Conservation (phyloP, 2,888 invertebrate species). For the Norana najaformis region DNA sequence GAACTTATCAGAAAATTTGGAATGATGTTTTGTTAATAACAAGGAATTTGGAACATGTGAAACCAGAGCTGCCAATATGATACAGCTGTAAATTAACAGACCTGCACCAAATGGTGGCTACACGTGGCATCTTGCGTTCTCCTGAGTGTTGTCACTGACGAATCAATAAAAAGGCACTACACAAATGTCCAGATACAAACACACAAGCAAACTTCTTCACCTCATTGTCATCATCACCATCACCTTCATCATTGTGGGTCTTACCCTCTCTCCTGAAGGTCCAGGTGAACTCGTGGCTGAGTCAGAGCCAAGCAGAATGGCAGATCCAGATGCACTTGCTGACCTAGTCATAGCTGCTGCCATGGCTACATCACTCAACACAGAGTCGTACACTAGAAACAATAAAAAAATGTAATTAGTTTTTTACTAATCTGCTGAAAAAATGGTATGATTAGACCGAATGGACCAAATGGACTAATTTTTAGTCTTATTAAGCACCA, state of each 20-base stretch:
- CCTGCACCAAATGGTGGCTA: background rate
- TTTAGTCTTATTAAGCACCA: no score
- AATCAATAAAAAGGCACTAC: background rate
- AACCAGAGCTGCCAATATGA: no score
- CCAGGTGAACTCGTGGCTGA: constrained; percentile 23
- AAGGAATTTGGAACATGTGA: no score
- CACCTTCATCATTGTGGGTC: background rate
- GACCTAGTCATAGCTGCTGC: constrained; percentile 45
- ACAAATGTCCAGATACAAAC: background rate
- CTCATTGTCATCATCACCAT: background rate
- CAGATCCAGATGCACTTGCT: constrained; percentile 40
- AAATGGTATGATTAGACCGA: no score
- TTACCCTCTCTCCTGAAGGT: constrained; percentile 41
- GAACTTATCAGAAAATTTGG: background rate
- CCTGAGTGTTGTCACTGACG: background rate
- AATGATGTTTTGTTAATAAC: background rate
- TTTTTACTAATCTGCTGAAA: background rate
- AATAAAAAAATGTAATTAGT: background rate
- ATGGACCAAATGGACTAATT: no score
- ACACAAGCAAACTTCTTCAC: background rate
- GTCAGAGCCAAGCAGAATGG: constrained; percentile 38
- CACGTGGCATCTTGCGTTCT: background rate
- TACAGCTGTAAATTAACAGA: no score
- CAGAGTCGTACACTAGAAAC: constrained; percentile 45
- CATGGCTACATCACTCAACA: constrained; percentile 44